A percentile compares a stretch with the other conserved stretches of the same genome.
Evolutionary conservation across 2,888 invertebrate species (phyloP).

Genomic region (Lomographa bimaculata): DNA sequence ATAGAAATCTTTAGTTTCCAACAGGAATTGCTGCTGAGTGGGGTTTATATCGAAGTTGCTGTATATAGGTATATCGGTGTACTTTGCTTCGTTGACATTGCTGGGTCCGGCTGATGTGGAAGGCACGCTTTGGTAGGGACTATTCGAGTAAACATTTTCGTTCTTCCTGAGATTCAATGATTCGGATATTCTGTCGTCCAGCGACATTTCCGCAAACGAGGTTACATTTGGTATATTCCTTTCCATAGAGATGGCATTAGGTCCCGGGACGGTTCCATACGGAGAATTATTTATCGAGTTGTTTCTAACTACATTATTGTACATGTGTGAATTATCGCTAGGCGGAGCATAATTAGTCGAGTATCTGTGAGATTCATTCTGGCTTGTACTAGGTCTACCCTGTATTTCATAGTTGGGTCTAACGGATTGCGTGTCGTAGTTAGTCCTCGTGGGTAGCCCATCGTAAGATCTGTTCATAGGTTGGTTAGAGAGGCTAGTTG

Average conservation of each 20-base stretch:
- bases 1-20: constrained; percentile 75
- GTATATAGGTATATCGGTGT: constrained; percentile 64
- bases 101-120: constrained; percentile 42
- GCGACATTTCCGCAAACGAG: constrained; percentile 62
- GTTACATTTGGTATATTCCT: constrained; percentile 44
- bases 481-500: constrained; percentile 11
- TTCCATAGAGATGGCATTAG: constrained; percentile 50
- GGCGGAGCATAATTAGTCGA: constrained; percentile 39
- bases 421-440: constrained; percentile 21
- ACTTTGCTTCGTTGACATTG: constrained; percentile 40
- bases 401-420: constrained; percentile 43
- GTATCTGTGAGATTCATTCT: constrained; percentile 62
- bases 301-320: constrained; percentile 52
- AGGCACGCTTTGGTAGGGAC: constrained; percentile 39
- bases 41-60: constrained; percentile 63
- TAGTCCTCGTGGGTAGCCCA: constrained; percentile 37
- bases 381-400: constrained; percentile 27
- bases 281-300: constrained; percentile 41
- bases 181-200: constrained; percentile 76
- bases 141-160: constrained; percentile 63
- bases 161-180: constrained; percentile 76
- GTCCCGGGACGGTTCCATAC: constrained; percentile 42
- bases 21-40: constrained; percentile 61
- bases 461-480: constrained; percentile 28
- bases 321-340: constrained; percentile 38